Conservation (phyloP, 2,888 invertebrate genomes). For the Meganola albula region DNA sequence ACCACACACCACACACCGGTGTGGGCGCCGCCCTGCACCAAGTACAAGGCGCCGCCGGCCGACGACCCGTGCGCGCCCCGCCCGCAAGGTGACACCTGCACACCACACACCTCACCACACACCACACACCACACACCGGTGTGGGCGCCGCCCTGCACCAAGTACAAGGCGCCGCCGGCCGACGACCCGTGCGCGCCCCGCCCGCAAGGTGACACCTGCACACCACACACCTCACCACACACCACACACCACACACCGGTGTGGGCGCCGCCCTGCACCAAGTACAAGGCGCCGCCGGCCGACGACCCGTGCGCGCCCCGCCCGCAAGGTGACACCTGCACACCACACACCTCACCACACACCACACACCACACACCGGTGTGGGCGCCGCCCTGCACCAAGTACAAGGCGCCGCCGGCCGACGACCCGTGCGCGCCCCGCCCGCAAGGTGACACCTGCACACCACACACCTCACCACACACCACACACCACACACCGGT, state of each 20-base stretch:
- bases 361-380: neutral
- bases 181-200: neutral
- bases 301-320: conserved; percentile 64
- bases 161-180: conserved; percentile 66
- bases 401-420: conserved; percentile 34
- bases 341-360: too few relatives aligned
- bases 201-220: neutral
- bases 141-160: conserved; percentile 5
- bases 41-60: conserved; percentile 1
- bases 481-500: conserved; percentile 10
- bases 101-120: too few relatives aligned
- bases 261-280: conserved; percentile 93
- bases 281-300: conserved; percentile 92
- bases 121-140: conserved; percentile 13
- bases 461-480: too few relatives aligned
- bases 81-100: neutral
- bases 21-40: conserved; percentile 49
- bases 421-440: neutral
- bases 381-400: conserved; percentile 83
- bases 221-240: too few relatives aligned
- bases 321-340: neutral
- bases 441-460: neutral
- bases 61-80: neutral
- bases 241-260: conserved; percentile 39
- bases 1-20: neutral